phyloP scores from a whole-genome alignment of 1,140 invertebrate genomes.

The Cecropterus lyciades region DNA sequence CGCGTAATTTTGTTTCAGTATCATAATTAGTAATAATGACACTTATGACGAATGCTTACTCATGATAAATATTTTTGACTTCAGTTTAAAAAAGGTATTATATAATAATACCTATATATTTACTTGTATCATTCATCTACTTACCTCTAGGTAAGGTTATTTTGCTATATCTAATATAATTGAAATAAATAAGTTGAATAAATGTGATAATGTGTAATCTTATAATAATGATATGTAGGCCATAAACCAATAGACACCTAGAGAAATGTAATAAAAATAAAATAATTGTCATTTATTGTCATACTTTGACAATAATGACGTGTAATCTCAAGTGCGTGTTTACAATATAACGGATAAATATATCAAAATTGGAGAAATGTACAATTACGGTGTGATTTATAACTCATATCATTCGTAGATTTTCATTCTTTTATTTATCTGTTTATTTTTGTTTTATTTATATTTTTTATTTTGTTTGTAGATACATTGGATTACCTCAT shows the following conservation, averaged over 20 bases:
- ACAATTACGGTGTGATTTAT: slow-evolving; percentile 10
- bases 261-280: too few relatives aligned
- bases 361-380: slow-evolving; percentile 20
- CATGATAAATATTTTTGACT: background rate
- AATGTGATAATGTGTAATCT: too few relatives aligned
- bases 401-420: slow-evolving; percentile 4
- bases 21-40: background rate
- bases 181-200: too few relatives aligned
- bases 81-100: too few relatives aligned
- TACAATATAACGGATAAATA: background rate
- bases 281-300: too few relatives aligned
- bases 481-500: slow-evolving; percentile 60
- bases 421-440: slow-evolving; percentile 25
- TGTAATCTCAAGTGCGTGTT: background rate
- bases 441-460: slow-evolving; percentile 42
- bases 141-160: too few relatives aligned
- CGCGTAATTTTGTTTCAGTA: slow-evolving; percentile 4
- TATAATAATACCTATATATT: too few relatives aligned
- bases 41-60: too few relatives aligned
- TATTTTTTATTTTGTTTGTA: slow-evolving; percentile 47
- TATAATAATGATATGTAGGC: too few relatives aligned
- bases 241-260: too few relatives aligned
- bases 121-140: too few relatives aligned
- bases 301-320: background rate
- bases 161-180: too few relatives aligned